phyloP scores from a whole-genome alignment of 2,797 vertebrate genomes.

The Poeciliopsis paucimaculata region DNA sequence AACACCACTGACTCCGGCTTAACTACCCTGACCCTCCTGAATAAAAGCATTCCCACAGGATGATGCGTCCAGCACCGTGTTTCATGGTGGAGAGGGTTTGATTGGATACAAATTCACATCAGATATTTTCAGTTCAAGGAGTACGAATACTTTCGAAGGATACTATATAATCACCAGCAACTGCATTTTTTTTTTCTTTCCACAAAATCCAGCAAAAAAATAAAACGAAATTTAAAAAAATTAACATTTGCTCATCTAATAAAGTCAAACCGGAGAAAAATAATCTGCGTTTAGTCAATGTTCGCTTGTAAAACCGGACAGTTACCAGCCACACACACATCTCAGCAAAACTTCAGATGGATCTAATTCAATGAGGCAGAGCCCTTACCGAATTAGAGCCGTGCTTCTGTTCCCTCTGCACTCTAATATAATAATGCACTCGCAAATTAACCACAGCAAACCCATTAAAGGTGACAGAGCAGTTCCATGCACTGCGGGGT shows the following conservation, averaged over 20 bases:
- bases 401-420: slow-evolving; percentile 2
- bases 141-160: not conserved
- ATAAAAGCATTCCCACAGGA: not conserved
- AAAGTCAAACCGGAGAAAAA: not conserved
- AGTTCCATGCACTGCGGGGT: slow-evolving; percentile 30
- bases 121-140: not conserved
- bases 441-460: not conserved
- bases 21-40: not conserved
- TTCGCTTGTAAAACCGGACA: not conserved
- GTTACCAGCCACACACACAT: not conserved
- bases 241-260: not conserved
- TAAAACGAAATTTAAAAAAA: not conserved
- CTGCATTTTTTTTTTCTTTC: not conserved
- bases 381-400: slow-evolving; percentile 1
- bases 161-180: not conserved
- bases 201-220: not conserved
- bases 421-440: slow-evolving; percentile 9
- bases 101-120: not conserved
- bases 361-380: not conserved
- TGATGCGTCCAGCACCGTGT: not conserved
- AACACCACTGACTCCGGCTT: not conserved
- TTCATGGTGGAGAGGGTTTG: not conserved
- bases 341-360: not conserved
- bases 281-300: not conserved
- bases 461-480: slow-evolving; percentile 25